Conservation (phyloP, 1,140 invertebrate genomes). For the Bombus consobrinus region DNA sequence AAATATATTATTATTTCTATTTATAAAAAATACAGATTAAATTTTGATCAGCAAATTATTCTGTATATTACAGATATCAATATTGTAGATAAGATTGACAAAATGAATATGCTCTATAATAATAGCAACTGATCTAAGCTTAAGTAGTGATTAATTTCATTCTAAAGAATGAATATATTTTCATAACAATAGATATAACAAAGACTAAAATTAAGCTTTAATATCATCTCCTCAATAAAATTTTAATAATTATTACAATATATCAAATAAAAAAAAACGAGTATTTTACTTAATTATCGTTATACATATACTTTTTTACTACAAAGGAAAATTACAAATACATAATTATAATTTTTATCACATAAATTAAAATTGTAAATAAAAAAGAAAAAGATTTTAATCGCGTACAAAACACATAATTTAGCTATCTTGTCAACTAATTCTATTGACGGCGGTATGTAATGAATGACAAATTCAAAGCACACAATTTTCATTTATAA, state of each 20-base stretch:
- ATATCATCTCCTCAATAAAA: neutral
- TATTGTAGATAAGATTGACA: constrained; percentile 13
- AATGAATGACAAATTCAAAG: neutral
- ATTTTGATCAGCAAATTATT: constrained; percentile 5
- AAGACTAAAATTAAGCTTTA: constrained; percentile 24
- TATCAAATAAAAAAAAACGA: constrained; percentile 20
- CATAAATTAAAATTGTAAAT: neutral
- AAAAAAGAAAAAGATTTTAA: neutral
- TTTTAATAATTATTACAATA: constrained; percentile 9
- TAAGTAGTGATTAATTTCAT: constrained; percentile 25
- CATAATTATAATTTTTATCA: neutral
- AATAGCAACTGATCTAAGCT: constrained; percentile 28
- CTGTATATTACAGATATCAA: constrained; percentile 7
- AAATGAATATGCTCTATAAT: neutral
- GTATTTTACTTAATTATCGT: neutral
- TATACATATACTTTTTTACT: neutral
- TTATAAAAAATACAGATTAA: constrained; percentile 35
- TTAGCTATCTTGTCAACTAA: neutral
- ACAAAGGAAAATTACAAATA: neutral
- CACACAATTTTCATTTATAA: neutral
- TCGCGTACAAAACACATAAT: neutral
- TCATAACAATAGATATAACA: constrained; percentile 22
- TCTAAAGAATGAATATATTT: constrained; percentile 21
- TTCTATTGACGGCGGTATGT: neutral
- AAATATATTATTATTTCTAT: constrained; percentile 28